These are phyloP conservation scores for Hydrozoanthus tunicans DNA, from an alignment of 64 coral and sea anemone species.

Conservation along the genomic window DNA sequence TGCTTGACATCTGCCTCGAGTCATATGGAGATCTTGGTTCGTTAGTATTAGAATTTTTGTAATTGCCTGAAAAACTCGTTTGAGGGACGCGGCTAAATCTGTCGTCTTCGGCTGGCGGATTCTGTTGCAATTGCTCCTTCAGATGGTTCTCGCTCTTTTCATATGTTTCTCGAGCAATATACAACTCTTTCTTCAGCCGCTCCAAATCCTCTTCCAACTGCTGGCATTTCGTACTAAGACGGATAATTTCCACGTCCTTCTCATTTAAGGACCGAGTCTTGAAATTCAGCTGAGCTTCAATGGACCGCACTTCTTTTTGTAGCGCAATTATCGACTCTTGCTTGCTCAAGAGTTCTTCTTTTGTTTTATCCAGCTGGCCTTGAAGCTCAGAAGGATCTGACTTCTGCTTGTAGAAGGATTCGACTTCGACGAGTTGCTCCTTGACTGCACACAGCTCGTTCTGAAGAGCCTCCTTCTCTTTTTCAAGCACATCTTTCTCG, in stretches of 20 bases:
- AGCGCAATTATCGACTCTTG: slow-evolving; percentile 85
- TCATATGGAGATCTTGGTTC: not conserved
- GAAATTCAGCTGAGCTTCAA: slow-evolving; percentile 71
- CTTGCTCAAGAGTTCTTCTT: slow-evolving; percentile 72
- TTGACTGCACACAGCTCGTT: slow-evolving; percentile 76
- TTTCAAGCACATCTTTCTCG: slow-evolving; percentile 79
- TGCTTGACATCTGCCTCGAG: not conserved
- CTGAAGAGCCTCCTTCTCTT: slow-evolving; percentile 79
- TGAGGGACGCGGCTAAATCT: not conserved
- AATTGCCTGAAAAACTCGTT: not conserved
- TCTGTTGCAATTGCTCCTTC: slow-evolving; percentile 42
- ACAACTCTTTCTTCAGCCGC: slow-evolving; percentile 90
- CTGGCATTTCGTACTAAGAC: slow-evolving; percentile 59
- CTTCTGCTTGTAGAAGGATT: slow-evolving; percentile 82
- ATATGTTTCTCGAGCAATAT: slow-evolving; percentile 78
- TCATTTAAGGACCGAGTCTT: slow-evolving; percentile 75
- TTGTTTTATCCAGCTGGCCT: slow-evolving; percentile 88
- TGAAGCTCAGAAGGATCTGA: slow-evolving; percentile 62
- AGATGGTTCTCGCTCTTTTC: slow-evolving; percentile 71
- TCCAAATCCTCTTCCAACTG: slow-evolving; percentile 86
- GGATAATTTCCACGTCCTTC: slow-evolving; percentile 71
- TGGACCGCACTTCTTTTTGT: slow-evolving; percentile 79
- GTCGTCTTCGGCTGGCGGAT: not conserved
- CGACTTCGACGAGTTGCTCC: slow-evolving; percentile 74
- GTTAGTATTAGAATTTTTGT: not conserved